A percentile compares a stretch with the other conserved stretches of the same genome.
These are phyloP conservation scores for Saguinus midas DNA, from an alignment of 2,113 vertebrate genomes.

Conservation along the genomic window DNA sequence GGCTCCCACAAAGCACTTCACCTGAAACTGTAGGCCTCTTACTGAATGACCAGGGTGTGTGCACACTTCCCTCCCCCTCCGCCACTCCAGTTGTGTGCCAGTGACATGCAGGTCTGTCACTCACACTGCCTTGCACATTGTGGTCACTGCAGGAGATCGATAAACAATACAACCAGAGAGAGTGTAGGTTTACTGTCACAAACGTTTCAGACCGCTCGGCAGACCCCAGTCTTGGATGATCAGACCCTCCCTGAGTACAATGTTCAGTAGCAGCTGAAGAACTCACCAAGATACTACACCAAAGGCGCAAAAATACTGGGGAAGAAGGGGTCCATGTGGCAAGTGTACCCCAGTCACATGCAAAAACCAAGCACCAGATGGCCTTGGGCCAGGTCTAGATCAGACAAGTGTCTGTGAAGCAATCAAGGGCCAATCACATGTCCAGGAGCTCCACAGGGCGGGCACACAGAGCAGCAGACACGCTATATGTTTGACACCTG, in stretches of 20 bases:
- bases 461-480: neutral
- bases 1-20: neutral
- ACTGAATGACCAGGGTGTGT: neutral
- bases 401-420: neutral
- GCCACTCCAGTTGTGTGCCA: neutral
- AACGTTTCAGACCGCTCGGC: neutral
- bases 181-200: neutral
- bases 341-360: neutral
- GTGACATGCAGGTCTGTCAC: neutral
- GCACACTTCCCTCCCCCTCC: neutral
- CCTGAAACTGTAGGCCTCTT: neutral
- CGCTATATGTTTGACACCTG: neutral
- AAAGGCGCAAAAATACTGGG: neutral
- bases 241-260: neutral
- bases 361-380: neutral
- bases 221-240: neutral
- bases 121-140: neutral
- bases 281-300: neutral
- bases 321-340: neutral
- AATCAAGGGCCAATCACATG: neutral
- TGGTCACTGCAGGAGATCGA: neutral
- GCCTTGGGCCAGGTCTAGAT: neutral
- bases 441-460: neutral
- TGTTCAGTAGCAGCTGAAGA: neutral
- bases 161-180: neutral